Evolutionary conservation across 1,140 invertebrate species (phyloP).

Genomic region (Cydia strobilella): DNA sequence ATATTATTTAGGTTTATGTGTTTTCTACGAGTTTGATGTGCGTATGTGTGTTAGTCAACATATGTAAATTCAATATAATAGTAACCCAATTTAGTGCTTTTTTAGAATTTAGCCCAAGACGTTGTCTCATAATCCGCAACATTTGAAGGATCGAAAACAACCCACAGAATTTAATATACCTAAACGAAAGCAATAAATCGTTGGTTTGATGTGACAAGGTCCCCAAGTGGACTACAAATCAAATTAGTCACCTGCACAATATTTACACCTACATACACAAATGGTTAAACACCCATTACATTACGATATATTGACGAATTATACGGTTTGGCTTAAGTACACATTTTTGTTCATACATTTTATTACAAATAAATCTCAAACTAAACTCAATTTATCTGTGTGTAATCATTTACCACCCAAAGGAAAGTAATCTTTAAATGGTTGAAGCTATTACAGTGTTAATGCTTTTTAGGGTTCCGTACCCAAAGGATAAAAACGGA

Average conservation of each 20-base stretch:
- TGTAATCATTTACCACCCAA: not conserved
- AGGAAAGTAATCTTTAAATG: not conserved
- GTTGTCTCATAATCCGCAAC: not conserved
- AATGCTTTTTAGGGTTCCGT: slow-evolving; percentile 21
- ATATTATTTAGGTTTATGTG: no score
- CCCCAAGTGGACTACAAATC: slow-evolving; percentile 6
- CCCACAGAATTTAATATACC: not conserved
- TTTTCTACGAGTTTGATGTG: not conserved
- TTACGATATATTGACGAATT: slow-evolving; percentile 24
- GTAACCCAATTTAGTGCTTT: not conserved
- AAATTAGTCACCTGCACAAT: not conserved
- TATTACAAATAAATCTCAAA: slow-evolving; percentile 50
- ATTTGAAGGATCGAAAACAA: not conserved
- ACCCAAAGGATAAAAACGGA: no score
- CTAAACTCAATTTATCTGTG: slow-evolving; percentile 51
- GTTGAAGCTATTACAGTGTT: not conserved
- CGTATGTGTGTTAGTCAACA: not conserved
- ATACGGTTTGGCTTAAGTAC: not conserved
- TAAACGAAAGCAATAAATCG: not conserved
- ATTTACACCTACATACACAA: slow-evolving; percentile 29
- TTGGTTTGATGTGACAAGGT: slow-evolving; percentile 16
- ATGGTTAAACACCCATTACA: not conserved
- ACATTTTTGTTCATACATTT: slow-evolving; percentile 32
- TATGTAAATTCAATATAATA: not conserved
- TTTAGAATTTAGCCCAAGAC: not conserved